A percentile compares a stretch with the other conserved stretches of the same genome.
These are phyloP conservation scores for Bradynema listronoti DNA, from an alignment of 1,140 invertebrate species.

Conservation along the genomic window DNA sequence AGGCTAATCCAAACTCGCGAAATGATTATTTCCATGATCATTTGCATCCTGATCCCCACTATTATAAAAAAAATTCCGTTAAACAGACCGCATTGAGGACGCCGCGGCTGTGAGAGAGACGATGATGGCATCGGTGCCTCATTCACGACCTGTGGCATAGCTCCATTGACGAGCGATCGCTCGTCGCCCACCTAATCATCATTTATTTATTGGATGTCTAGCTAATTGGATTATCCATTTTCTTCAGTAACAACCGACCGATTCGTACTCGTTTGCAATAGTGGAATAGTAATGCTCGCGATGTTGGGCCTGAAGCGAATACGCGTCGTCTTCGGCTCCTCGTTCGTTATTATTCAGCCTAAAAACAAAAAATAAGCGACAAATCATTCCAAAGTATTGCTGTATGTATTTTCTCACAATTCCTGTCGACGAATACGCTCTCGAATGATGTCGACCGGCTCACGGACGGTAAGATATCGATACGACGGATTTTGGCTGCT, in stretches of 20 bases:
- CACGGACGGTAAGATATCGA: constrained; percentile 42
- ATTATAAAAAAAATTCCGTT: no score
- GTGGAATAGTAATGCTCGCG: constrained; percentile 46
- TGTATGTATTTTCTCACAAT: constrained; percentile 22
- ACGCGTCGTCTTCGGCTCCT: not conserved
- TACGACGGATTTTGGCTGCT: constrained; percentile 38
- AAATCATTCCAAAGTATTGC: not conserved
- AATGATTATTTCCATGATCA: no score
- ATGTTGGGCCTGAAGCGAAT: not conserved
- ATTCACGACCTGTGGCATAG: no score
- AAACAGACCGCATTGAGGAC: no score
- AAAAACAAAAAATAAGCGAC: constrained; percentile 6
- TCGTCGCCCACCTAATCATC: no score
- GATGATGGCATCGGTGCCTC: not conserved
- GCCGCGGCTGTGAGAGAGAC: not conserved
- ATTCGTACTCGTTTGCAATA: constrained; percentile 41
- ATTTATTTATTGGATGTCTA: no score
- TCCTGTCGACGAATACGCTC: constrained; percentile 35
- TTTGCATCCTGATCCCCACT: no score
- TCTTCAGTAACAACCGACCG: constrained; percentile 17
- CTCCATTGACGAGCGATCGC: no score
- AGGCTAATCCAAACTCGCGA: no score
- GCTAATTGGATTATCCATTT: no score
- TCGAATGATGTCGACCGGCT: constrained; percentile 34
- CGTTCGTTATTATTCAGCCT: constrained; percentile 14